Conservation (phyloP, 1,140 invertebrate genomes). For the Hycleus phaleratus region DNA sequence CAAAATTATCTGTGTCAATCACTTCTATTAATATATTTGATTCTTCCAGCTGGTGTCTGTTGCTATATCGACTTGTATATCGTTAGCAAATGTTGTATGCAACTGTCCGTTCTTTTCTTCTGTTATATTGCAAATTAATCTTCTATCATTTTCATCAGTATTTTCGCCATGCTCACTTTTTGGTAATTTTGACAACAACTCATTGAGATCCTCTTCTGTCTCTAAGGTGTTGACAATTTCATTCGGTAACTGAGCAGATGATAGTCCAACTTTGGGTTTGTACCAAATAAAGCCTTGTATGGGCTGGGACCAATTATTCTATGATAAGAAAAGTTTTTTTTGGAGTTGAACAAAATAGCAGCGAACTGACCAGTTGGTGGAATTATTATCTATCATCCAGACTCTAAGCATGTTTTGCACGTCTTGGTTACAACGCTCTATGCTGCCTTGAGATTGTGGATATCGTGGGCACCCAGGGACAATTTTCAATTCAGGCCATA, state of each 20-base stretch:
- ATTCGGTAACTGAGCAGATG: slow-evolving; percentile 4
- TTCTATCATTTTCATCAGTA: too few relatives aligned
- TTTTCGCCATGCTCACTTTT: too few relatives aligned
- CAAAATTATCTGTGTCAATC: too few relatives aligned
- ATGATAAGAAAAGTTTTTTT: slow-evolving; percentile 29
- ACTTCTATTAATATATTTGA: too few relatives aligned
- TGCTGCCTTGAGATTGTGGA: slow-evolving; percentile 26
- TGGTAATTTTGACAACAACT: background rate
- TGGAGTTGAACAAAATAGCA: slow-evolving; percentile 25
- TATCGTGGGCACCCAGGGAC: slow-evolving; percentile 24
- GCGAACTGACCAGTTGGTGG: slow-evolving; percentile 25
- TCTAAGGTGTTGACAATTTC: background rate
- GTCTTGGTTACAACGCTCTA: slow-evolving; percentile 26
- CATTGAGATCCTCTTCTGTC: background rate
- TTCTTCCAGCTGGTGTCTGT: too few relatives aligned
- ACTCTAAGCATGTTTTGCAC: slow-evolving; percentile 18
- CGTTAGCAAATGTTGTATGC: too few relatives aligned
- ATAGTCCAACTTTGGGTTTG: slow-evolving; percentile 20
- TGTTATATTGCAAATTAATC: too few relatives aligned
- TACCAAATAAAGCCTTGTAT: slow-evolving; percentile 29
- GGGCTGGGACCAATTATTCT: slow-evolving; percentile 21
- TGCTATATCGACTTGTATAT: background rate
- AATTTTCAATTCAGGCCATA: slow-evolving; percentile 25
- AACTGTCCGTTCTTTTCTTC: too few relatives aligned
- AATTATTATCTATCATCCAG: slow-evolving; percentile 20